Evolutionary conservation across 2,797 vertebrate genomes (phyloP).

Genomic region (Oreochromis mossambicus): DNA sequence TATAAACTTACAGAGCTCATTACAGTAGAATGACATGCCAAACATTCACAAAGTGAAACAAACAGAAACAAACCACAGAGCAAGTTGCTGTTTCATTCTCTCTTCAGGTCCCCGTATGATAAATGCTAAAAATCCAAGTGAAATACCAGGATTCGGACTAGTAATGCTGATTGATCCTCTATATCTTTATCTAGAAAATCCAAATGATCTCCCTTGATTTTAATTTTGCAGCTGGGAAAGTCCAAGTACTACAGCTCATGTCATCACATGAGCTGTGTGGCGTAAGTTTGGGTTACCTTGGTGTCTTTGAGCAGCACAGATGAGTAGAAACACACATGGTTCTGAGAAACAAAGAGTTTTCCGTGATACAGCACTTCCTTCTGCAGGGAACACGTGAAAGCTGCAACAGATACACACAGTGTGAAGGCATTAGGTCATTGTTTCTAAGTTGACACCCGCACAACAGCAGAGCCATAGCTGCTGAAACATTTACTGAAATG

Average conservation of each 20-base stretch:
- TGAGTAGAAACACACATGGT: constrained; percentile 80
- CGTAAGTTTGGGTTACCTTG: constrained; percentile 69
- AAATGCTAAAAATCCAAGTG: background rate
- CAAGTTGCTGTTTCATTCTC: background rate
- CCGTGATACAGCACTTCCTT: constrained; percentile 83
- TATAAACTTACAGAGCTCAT: background rate
- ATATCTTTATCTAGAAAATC: background rate
- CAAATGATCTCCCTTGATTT: background rate
- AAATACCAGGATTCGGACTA: background rate
- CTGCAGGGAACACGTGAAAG: constrained; percentile 82
- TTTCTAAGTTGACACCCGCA: background rate
- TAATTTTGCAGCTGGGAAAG: background rate
- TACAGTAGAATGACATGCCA: background rate
- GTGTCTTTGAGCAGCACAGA: constrained; percentile 82
- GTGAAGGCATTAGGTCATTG: background rate
- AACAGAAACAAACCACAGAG: background rate
- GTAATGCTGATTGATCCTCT: background rate
- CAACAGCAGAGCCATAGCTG: background rate
- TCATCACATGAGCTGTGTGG: background rate
- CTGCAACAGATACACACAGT: constrained; percentile 49
- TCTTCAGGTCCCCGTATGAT: background rate
- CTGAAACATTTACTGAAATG: background rate
- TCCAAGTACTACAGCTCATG: background rate
- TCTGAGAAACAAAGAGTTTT: constrained; percentile 77
- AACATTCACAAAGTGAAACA: background rate